These are phyloP conservation scores for Actinernus sp. DNA, from an alignment of 92 coral and sea anemone species.

Conservation along the genomic window DNA sequence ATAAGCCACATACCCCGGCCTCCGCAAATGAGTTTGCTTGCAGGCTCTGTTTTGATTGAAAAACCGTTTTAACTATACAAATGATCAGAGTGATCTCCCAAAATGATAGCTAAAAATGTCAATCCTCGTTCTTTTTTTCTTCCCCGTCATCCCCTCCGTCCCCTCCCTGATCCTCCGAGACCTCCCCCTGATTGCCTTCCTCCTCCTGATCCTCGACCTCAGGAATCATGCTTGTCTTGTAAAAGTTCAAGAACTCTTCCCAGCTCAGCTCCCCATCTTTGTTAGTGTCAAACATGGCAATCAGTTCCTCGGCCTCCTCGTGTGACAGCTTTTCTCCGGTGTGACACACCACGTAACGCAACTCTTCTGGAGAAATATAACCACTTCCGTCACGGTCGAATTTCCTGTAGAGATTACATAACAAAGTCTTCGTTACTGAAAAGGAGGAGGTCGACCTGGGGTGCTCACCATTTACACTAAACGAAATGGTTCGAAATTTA, in stretches of 20 bases:
- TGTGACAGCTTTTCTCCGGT: slow-evolving; percentile 82
- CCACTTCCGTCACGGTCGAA: slow-evolving; percentile 94
- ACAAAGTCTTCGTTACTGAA: not conserved
- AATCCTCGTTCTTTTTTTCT: not conserved
- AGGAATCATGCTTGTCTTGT: slow-evolving; percentile 34
- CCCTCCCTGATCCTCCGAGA: not conserved
- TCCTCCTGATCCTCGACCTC: slow-evolving; percentile 17
- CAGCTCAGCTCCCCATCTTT: slow-evolving; percentile 90
- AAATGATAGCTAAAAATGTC: no score
- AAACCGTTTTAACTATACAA: no score
- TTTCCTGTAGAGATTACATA: slow-evolving; percentile 42
- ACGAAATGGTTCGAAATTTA: no score
- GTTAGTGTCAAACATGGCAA: slow-evolving; percentile 89
- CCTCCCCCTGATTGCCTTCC: not conserved
- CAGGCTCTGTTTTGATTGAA: no score
- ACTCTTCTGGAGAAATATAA: slow-evolving; percentile 83
- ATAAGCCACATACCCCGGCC: no score
- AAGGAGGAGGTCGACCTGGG: not conserved
- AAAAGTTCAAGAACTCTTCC: slow-evolving; percentile 85
- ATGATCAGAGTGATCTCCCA: no score
- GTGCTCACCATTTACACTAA: no score
- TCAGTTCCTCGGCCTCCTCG: slow-evolving; percentile 87
- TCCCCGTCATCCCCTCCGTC: not conserved
- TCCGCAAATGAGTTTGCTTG: no score
- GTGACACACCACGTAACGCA: slow-evolving; percentile 84